Conservation (phyloP, 2,888 invertebrate genomes). For the Schizaphis graminum region DNA sequence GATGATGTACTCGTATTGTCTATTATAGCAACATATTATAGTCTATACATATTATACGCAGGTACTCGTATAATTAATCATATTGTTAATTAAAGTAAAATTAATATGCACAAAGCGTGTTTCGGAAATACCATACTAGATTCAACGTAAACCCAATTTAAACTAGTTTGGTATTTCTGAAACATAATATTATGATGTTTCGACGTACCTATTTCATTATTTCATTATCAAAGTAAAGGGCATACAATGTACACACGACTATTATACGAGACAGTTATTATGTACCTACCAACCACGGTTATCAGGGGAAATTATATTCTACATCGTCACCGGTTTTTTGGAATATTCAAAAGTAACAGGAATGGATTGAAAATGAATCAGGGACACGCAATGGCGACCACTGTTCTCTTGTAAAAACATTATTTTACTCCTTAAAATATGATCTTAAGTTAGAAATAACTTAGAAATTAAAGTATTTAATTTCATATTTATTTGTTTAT, state of each 20-base stretch:
- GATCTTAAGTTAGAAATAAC: background rate
- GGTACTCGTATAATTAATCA: constrained; percentile 2
- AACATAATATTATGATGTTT: constrained; percentile 13
- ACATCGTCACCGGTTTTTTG: background rate
- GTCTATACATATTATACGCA: background rate
- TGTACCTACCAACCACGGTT: background rate
- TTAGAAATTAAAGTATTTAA: background rate
- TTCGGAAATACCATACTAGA: background rate
- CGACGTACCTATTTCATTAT: constrained; percentile 5
- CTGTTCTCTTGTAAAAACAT: background rate
- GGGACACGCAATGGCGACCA: background rate
- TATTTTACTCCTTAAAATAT: background rate
- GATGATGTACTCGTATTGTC: background rate
- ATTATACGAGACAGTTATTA: background rate
- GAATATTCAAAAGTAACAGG: background rate
- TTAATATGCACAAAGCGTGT: constrained; percentile 18
- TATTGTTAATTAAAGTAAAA: constrained; percentile 21
- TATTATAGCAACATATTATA: background rate
- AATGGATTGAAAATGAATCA: background rate
- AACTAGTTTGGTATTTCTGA: constrained; percentile 24
- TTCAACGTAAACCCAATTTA: background rate
- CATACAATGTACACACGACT: background rate
- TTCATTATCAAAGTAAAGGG: constrained; percentile 12
- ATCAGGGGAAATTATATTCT: background rate
- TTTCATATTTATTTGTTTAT: background rate